These are phyloP conservation scores for Apodemia zela DNA, from an alignment of 2,888 invertebrate genomes.

Conservation along the genomic window DNA sequence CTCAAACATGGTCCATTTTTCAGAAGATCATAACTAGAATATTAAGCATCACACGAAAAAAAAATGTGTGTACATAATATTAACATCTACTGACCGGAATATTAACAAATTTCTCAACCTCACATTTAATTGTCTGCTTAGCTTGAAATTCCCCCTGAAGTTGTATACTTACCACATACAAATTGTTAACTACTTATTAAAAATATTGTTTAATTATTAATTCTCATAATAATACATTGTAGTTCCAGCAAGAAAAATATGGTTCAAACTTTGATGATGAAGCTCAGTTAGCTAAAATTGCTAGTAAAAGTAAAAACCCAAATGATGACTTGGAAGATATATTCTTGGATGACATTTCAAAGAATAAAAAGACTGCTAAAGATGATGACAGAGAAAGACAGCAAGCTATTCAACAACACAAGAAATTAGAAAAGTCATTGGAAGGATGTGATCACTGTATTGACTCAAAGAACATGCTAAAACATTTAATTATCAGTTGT, in stretches of 20 bases:
- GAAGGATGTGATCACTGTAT: slow-evolving; percentile 92
- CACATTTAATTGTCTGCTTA: too few species aligned
- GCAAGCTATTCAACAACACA: slow-evolving; percentile 87
- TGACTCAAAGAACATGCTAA: slow-evolving; percentile 88
- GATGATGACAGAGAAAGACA: slow-evolving; percentile 82
- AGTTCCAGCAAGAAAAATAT: slow-evolving; percentile 91
- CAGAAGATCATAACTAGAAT: too few species aligned
- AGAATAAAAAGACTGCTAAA: slow-evolving; percentile 79
- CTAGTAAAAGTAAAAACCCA: slow-evolving; percentile 82
- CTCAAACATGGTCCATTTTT: too few species aligned
- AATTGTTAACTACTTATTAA: too few species aligned
- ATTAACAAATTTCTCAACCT: too few species aligned
- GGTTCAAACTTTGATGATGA: slow-evolving; percentile 90
- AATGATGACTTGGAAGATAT: slow-evolving; percentile 92
- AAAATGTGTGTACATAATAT: too few species aligned
- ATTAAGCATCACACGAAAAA: too few species aligned
- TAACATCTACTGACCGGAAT: too few species aligned
- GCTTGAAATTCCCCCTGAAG: too few species aligned
- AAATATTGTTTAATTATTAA: not conserved
- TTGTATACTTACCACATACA: too few species aligned
- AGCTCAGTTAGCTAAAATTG: slow-evolving; percentile 87
- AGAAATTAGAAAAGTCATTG: slow-evolving; percentile 83
- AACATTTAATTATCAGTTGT: slow-evolving; percentile 91
- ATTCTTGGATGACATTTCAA: slow-evolving; percentile 88
- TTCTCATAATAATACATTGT: slow-evolving; percentile 7